phyloP scores from a whole-genome alignment of 2,113 vertebrate species.

The Gymnocephalus cernua region DNA sequence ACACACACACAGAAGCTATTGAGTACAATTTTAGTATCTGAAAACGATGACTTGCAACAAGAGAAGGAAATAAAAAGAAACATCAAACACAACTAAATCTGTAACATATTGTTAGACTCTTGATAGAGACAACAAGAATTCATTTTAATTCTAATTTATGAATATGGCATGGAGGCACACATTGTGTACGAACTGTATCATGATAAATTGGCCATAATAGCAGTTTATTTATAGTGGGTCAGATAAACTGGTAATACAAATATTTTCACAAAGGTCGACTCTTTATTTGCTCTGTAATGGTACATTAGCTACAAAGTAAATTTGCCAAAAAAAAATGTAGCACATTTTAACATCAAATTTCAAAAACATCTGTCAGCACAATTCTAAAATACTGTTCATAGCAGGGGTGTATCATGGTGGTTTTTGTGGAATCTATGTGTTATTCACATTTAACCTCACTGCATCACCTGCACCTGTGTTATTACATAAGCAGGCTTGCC shows the following conservation, averaged over 20 bases:
- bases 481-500: neutral
- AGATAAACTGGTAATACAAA: neutral
- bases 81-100: neutral
- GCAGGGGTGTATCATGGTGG: neutral
- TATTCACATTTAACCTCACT: neutral
- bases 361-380: neutral
- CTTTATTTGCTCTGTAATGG: slow-evolving; percentile 10
- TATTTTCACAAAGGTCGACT: neutral
- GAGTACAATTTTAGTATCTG: slow-evolving; percentile 25
- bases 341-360: neutral
- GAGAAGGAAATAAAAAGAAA: slow-evolving; percentile 29
- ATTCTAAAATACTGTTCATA: neutral
- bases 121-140: neutral
- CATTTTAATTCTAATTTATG: slow-evolving; percentile 20
- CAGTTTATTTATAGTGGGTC: neutral
- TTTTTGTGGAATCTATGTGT: neutral
- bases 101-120: slow-evolving; percentile 9
- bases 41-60: slow-evolving; percentile 36
- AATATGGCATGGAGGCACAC: neutral
- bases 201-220: neutral
- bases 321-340: neutral
- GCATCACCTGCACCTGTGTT: slow-evolving; percentile 17
- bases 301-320: slow-evolving; percentile 10
- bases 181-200: neutral
- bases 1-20: slow-evolving; percentile 9